Conservation (phyloP, 2,888 invertebrate species). For the Agrotis exclamationis region DNA sequence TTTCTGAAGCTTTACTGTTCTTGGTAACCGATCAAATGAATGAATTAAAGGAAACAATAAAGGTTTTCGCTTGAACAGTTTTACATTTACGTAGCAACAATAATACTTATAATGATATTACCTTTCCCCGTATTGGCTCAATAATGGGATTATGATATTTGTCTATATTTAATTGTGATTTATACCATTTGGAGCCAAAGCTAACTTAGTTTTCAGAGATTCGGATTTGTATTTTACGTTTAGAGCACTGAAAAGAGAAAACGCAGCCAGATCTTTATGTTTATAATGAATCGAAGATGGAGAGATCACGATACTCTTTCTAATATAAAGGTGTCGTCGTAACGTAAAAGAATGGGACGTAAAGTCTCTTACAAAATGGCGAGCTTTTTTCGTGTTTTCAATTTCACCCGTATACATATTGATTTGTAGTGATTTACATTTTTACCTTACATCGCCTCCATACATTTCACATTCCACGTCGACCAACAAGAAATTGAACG, state of each 20-base stretch:
- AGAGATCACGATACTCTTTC: constrained; percentile 19
- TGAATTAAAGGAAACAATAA: background rate
- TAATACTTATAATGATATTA: background rate
- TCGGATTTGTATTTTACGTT: background rate
- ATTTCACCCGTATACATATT: constrained; percentile 47
- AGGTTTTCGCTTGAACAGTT: background rate
- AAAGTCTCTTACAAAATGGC: constrained; percentile 39
- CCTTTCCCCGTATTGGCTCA: background rate
- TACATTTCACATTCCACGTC: constrained; percentile 6
- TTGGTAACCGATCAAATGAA: background rate
- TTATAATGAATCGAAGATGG: constrained; percentile 11
- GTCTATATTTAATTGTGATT: background rate
- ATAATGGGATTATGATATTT: background rate
- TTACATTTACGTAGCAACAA: background rate
- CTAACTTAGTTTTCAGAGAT: background rate
- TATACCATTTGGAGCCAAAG: background rate
- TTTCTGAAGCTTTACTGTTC: background rate
- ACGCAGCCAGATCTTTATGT: background rate
- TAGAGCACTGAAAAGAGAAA: background rate
- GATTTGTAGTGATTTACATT: constrained; percentile 53
- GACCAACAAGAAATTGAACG: background rate
- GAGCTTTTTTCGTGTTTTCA: constrained; percentile 47
- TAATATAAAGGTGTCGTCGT: constrained; percentile 45
- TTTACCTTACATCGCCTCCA: constrained; percentile 12
- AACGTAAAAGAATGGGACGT: constrained; percentile 35